phyloP scores from a whole-genome alignment of 2,888 invertebrate species.

The Taenaris catops region DNA sequence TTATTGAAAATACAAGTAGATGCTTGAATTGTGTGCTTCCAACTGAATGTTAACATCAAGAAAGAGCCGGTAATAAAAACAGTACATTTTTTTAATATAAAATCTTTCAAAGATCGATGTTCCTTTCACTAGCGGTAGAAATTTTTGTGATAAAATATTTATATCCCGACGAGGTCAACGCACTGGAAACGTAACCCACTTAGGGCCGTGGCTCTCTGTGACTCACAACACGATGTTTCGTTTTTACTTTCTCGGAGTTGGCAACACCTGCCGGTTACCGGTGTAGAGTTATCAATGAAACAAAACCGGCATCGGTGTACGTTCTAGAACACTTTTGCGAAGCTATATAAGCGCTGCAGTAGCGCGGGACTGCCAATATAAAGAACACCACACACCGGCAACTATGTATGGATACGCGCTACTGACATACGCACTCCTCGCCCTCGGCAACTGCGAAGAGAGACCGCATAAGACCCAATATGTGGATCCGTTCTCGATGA shows the following conservation, averaged over 20 bases:
- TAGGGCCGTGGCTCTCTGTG: conserved; percentile 25
- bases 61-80: too few relatives aligned
- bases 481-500: conserved; percentile 53
- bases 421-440: conserved; percentile 39
- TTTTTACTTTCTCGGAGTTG: conserved; percentile 44
- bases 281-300: conserved; percentile 55
- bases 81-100: too few relatives aligned
- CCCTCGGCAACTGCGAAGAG: conserved; percentile 38
- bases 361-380: conserved; percentile 37
- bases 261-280: conserved; percentile 48
- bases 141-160: too few relatives aligned
- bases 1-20: too few relatives aligned
- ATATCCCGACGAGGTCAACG: conserved; percentile 21
- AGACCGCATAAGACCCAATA: conserved; percentile 34
- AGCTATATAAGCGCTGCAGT: conserved; percentile 56
- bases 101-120: too few relatives aligned
- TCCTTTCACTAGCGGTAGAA: conserved; percentile 1
- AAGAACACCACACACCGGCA: conserved; percentile 26
- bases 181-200: conserved; percentile 24
- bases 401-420: conserved; percentile 52
- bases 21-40: too few relatives aligned
- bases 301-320: conserved; percentile 32
- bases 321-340: conserved; percentile 64
- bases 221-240: conserved; percentile 17
- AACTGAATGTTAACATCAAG: too few relatives aligned